Percentiles rank a stretch among this genome's conserved stretches.
Conservation (phyloP, 2,113 vertebrate genomes). For the Ibidorhyncha struthersii region DNA sequence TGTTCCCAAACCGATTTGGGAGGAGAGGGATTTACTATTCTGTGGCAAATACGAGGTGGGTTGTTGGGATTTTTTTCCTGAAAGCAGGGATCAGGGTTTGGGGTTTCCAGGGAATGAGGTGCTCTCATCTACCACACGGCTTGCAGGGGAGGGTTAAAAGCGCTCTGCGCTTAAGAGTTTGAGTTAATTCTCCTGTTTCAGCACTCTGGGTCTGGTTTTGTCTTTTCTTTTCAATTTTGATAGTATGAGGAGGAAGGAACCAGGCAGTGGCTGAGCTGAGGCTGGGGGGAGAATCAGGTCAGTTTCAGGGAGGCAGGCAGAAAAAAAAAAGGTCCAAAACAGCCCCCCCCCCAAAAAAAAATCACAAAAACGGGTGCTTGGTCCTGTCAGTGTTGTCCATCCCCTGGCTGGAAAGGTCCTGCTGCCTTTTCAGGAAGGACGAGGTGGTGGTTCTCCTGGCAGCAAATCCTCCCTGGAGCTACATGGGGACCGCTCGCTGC, state of each 20-base stretch:
- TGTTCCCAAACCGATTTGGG: background rate
- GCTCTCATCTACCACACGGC: accelerated
- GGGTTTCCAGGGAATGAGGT: background rate
- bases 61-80: background rate
- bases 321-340: background rate
- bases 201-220: background rate
- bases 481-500: accelerated
- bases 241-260: background rate
- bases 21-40: background rate
- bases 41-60: background rate
- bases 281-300: accelerated
- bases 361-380: background rate
- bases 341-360: background rate
- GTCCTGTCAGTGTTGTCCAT: too few species aligned
- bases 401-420: background rate
- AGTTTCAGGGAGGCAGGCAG: background rate
- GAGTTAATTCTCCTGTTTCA: background rate
- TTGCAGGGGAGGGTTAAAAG: background rate
- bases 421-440: background rate
- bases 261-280: background rate
- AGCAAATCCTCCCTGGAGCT: background rate
- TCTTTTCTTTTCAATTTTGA: background rate
- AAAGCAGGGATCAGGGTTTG: background rate
- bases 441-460: background rate
- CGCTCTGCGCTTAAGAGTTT: background rate